A percentile compares a stretch with the other conserved stretches of the same genome.
Evolutionary conservation across 2,888 invertebrate species (phyloP).

Genomic region (Malthinus flaveolus): DNA sequence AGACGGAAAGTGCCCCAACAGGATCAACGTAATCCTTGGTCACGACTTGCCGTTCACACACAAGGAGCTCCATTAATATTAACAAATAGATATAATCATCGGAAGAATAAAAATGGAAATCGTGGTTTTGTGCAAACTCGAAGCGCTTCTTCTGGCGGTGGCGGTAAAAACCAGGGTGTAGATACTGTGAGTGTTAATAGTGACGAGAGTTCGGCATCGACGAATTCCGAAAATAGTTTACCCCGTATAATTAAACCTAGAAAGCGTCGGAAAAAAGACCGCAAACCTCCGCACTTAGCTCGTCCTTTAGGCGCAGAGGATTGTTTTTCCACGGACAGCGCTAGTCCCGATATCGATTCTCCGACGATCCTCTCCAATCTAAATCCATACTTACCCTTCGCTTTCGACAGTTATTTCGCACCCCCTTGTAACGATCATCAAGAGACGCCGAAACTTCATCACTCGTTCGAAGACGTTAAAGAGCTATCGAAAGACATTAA

Average conservation of each 20-base stretch:
- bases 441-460: constrained; percentile 52
- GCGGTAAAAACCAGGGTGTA: constrained; percentile 38
- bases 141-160: constrained; percentile 26
- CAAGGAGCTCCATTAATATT: constrained; percentile 85
- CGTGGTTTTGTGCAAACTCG: constrained; percentile 12
- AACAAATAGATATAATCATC: constrained; percentile 62
- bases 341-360: constrained; percentile 44
- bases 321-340: constrained; percentile 46
- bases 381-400: constrained; percentile 14
- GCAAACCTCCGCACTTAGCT: constrained; percentile 65
- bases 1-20: constrained; percentile 29
- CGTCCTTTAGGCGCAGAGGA: constrained; percentile 43
- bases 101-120: constrained; percentile 45
- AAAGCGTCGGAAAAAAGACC: constrained; percentile 87
- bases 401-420: constrained; percentile 14
- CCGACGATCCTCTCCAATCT: constrained; percentile 12
- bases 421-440: constrained; percentile 18
- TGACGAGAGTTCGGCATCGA: constrained; percentile 73
- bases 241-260: constrained; percentile 88
- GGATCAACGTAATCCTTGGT: constrained; percentile 59
- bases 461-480: constrained; percentile 53
- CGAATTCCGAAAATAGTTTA: constrained; percentile 72
- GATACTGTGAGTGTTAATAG: constrained; percentile 75
- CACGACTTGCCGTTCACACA: constrained; percentile 79
- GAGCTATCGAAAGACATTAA: constrained; percentile 47